These are phyloP conservation scores for Gymnosoma rotundatum DNA, from an alignment of 2,888 invertebrate species.

Conservation along the genomic window DNA sequence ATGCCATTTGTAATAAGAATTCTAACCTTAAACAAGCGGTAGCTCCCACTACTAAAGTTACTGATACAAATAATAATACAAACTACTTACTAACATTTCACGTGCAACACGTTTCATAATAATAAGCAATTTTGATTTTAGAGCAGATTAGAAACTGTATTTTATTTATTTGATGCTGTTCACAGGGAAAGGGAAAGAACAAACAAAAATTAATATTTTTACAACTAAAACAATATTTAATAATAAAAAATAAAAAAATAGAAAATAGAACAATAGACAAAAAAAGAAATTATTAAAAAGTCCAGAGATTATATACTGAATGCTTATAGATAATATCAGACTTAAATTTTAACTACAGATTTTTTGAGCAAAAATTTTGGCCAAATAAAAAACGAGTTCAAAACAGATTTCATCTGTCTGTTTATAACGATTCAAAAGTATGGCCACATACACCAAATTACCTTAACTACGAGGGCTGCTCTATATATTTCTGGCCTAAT, in stretches of 20 bases:
- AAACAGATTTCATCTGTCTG: too few relatives aligned
- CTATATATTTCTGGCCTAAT: too few relatives aligned
- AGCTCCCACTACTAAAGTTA: conserved; percentile 70
- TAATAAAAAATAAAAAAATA: too few relatives aligned
- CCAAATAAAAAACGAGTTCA: too few relatives aligned
- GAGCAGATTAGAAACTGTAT: conserved; percentile 76
- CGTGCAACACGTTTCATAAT: conserved; percentile 77
- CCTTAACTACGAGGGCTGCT: too few relatives aligned
- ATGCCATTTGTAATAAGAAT: conserved; percentile 12
- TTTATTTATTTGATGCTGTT: conserved; percentile 36
- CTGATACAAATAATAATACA: conserved; percentile 46
- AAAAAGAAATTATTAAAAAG: neutral
- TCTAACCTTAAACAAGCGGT: conserved; percentile 24
- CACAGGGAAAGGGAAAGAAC: neutral
- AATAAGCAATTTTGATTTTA: conserved; percentile 80
- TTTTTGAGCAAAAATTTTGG: too few relatives aligned
- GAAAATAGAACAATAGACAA: too few relatives aligned
- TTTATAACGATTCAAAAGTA: too few relatives aligned
- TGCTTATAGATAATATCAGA: neutral
- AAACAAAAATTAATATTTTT: conserved; percentile 7
- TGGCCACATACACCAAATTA: too few relatives aligned
- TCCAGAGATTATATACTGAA: too few relatives aligned
- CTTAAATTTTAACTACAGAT: neutral
- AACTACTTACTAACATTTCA: conserved; percentile 64
- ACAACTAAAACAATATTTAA: neutral